Percentiles rank a stretch among this genome's conserved stretches.
phyloP scores from a whole-genome alignment of 2,797 vertebrate genomes.

The Lepus oiostolus region DNA sequence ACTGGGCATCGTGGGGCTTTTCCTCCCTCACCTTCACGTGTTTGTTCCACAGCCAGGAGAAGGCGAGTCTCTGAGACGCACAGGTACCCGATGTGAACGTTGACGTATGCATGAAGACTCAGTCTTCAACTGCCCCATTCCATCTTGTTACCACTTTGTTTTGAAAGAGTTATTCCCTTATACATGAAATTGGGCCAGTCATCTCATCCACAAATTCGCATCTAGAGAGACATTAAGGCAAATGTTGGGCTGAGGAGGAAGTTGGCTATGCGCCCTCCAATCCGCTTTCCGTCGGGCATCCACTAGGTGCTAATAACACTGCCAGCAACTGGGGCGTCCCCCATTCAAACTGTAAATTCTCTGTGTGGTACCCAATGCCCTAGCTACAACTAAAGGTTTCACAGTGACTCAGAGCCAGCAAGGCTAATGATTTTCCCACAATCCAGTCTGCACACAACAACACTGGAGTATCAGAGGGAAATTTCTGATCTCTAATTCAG shows the following conservation, averaged over 20 bases:
- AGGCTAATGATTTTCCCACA: neutral
- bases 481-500: neutral
- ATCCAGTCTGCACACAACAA: neutral
- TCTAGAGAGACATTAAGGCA: rapidly evolving
- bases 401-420: neutral
- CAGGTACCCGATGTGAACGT: neutral
- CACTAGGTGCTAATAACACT: neutral
- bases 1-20: neutral
- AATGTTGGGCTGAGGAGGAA: neutral
- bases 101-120: neutral
- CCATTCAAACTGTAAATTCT: rapidly evolving
- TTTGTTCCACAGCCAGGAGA: neutral
- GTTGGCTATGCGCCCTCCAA: rapidly evolving
- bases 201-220: no score
- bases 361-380: no score
- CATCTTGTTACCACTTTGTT: neutral
- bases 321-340: rapidly evolving
- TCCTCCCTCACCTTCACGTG: neutral
- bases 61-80: neutral
- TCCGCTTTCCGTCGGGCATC: neutral
- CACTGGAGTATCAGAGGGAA: no score
- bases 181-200: neutral
- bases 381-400: neutral
- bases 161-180: neutral
- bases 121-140: neutral